These are phyloP conservation scores for Orussus abietinus DNA, from an alignment of 1,140 invertebrate species.

Conservation along the genomic window DNA sequence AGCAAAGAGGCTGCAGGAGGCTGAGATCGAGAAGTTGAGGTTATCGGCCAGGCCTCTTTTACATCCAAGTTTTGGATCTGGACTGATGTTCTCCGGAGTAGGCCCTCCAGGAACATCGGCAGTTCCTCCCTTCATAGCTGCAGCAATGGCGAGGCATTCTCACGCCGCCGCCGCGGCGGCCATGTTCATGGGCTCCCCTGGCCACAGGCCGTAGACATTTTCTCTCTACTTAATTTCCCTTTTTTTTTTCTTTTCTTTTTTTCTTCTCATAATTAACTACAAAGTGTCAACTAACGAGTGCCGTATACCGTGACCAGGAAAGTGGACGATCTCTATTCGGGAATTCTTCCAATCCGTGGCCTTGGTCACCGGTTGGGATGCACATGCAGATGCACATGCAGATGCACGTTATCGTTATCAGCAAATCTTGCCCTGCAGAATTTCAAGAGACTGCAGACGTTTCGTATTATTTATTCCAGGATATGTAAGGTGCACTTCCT, in stretches of 20 bases:
- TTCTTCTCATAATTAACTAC: not conserved
- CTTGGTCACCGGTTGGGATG: no score
- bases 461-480: no score
- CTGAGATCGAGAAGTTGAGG: constrained; percentile 86
- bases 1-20: constrained; percentile 91
- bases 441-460: no score
- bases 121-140: constrained; percentile 51
- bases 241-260: constrained; percentile 1
- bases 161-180: constrained; percentile 50
- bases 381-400: no score
- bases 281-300: no score
- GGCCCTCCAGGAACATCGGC: constrained; percentile 47
- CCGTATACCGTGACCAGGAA: no score
- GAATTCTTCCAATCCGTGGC: no score
- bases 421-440: no score
- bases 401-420: no score
- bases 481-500: no score
- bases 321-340: no score
- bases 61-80: constrained; percentile 50
- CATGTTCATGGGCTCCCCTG: constrained; percentile 52
- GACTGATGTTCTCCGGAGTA: constrained; percentile 50
- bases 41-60: constrained; percentile 62
- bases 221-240: no score
- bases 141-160: constrained; percentile 51
- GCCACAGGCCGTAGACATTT: constrained; percentile 40